Percentiles rank a stretch among this genome's conserved stretches.
Evolutionary conservation across 2,888 invertebrate genomes (phyloP).

Genomic region (Nymphalis c-album): DNA sequence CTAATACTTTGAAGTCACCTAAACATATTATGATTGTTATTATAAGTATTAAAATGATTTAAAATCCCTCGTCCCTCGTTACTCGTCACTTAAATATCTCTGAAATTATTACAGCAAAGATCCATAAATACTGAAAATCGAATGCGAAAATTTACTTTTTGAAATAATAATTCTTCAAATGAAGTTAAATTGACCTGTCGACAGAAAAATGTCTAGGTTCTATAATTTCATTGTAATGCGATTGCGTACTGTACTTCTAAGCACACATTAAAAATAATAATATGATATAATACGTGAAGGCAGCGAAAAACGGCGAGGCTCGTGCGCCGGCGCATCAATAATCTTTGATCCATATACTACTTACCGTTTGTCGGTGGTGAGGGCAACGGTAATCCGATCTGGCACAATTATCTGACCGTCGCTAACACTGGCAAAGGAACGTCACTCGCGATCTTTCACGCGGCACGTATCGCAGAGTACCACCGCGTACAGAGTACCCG

Average conservation of each 20-base stretch:
- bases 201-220: background rate
- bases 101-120: too few species aligned
- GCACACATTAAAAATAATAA: background rate
- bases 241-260: background rate
- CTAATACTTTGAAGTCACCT: too few species aligned
- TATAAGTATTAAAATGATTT: too few species aligned
- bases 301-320: background rate
- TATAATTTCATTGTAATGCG: background rate
- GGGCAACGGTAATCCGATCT: slow-evolving; percentile 21
- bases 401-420: slow-evolving; percentile 19
- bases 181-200: background rate
- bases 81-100: too few species aligned
- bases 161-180: background rate
- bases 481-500: background rate
- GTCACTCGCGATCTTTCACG: slow-evolving; percentile 15
- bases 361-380: slow-evolving; percentile 22
- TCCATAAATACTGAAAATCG: too few species aligned
- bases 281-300: slow-evolving; percentile 14
- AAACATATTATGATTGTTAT: too few species aligned
- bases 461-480: background rate
- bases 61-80: too few species aligned
- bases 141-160: background rate
- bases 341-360: slow-evolving; percentile 11
- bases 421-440: slow-evolving; percentile 9
- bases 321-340: slow-evolving; percentile 16